These are phyloP conservation scores for Drosophila subobscura DNA, from an alignment of 1,140 invertebrate genomes.

Conservation along the genomic window DNA sequence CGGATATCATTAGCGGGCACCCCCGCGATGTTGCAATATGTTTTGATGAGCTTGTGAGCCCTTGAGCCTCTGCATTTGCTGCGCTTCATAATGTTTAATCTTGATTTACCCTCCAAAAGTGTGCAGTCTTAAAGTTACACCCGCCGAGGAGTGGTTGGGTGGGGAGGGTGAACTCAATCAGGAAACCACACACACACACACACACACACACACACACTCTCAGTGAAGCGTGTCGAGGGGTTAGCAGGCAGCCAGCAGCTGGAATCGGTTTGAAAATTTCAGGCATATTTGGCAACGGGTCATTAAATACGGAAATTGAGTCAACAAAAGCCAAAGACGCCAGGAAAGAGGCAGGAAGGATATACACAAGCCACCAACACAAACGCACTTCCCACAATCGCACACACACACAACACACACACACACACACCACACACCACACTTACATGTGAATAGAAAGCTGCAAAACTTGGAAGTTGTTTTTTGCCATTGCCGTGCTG, in stretches of 20 bases:
- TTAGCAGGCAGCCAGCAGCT: slow-evolving; percentile 23
- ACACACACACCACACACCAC: slow-evolving; percentile 16
- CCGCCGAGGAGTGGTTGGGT: not conserved
- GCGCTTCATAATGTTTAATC: slow-evolving; percentile 28
- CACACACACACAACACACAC: slow-evolving; percentile 32
- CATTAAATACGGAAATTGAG: slow-evolving; percentile 83
- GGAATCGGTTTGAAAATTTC: slow-evolving; percentile 69
- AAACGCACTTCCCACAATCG: slow-evolving; percentile 32
- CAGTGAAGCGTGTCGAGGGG: not conserved
- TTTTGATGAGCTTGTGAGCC: slow-evolving; percentile 54
- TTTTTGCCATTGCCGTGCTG: slow-evolving; percentile 26
- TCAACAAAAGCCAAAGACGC: slow-evolving; percentile 79
- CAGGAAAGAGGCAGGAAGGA: slow-evolving; percentile 65
- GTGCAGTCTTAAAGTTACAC: slow-evolving; percentile 18
- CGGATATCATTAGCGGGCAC: slow-evolving; percentile 31
- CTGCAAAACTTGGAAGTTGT: slow-evolving; percentile 45
- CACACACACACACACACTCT: slow-evolving; percentile 1
- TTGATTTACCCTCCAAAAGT: slow-evolving; percentile 11
- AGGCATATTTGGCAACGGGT: slow-evolving; percentile 77
- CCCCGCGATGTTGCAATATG: slow-evolving; percentile 38
- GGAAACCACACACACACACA: slow-evolving; percentile 40
- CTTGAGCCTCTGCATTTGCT: slow-evolving; percentile 35
- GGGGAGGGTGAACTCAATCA: slow-evolving; percentile 38
- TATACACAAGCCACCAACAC: slow-evolving; percentile 58
- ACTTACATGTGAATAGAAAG: slow-evolving; percentile 14